Evolutionary conservation across 2,113 vertebrate genomes (phyloP).

Genomic region (Oreochromis aureus): DNA sequence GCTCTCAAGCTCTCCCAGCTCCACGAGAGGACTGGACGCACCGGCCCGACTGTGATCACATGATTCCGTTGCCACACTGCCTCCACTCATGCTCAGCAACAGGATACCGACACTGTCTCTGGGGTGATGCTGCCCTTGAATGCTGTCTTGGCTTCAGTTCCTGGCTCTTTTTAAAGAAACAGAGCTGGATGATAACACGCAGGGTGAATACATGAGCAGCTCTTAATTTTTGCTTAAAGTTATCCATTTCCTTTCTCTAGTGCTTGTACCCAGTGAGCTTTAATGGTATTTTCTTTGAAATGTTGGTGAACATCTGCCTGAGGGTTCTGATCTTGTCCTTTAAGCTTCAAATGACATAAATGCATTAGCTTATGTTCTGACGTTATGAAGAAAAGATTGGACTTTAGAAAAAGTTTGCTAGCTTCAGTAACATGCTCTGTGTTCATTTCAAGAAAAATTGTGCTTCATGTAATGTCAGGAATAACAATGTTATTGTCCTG

Average conservation of each 20-base stretch:
- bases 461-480: neutral
- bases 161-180: neutral
- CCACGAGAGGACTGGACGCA: slow-evolving; percentile 84
- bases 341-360: neutral
- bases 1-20: slow-evolving; percentile 91
- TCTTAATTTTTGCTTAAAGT: neutral
- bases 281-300: neutral
- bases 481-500: neutral
- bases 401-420: neutral
- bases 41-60: slow-evolving; percentile 91
- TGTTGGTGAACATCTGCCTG: neutral
- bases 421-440: neutral
- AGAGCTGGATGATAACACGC: neutral
- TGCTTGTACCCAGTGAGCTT: neutral
- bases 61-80: slow-evolving; percentile 61
- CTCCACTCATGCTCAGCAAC: slow-evolving; percentile 23
- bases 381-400: neutral
- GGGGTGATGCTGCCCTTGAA: slow-evolving; percentile 28
- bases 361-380: neutral
- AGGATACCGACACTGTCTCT: slow-evolving; percentile 13
- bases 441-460: neutral
- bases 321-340: neutral
- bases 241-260: neutral
- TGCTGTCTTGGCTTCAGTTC: slow-evolving; percentile 7
- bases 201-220: neutral